phyloP scores from a whole-genome alignment of 2,888 invertebrate genomes.

The Erebia aethiops region DNA sequence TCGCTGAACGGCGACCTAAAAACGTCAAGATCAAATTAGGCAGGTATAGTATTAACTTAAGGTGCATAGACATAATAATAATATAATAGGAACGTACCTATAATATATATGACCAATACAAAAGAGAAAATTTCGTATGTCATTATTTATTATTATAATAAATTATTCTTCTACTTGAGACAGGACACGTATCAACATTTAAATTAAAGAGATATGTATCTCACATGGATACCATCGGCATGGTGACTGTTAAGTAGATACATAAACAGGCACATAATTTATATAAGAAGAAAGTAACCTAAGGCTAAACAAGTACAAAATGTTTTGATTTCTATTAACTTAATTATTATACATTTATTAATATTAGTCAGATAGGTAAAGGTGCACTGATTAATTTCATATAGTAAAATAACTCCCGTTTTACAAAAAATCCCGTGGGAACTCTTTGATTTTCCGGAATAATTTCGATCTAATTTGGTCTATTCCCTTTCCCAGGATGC shows the following conservation, averaged over 20 bases:
- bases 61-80: too few species aligned
- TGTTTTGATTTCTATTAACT: too few species aligned
- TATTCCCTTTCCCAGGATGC: too few species aligned
- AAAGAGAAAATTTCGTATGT: too few species aligned
- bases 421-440: too few species aligned
- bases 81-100: too few species aligned
- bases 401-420: too few species aligned
- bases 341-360: too few species aligned
- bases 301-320: background rate
- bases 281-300: constrained; percentile 2
- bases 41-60: background rate
- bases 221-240: constrained; percentile 9
- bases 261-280: background rate
- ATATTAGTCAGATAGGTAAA: too few species aligned
- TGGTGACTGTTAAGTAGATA: constrained; percentile 13
- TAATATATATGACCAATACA: too few species aligned
- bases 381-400: background rate
- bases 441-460: too few species aligned
- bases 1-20: constrained; percentile 32
- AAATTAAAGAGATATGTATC: constrained; percentile 28
- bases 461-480: too few species aligned
- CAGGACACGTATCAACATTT: constrained; percentile 3
- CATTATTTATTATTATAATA: constrained; percentile 1
- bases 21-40: constrained; percentile 25
- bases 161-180: constrained; percentile 10